Conservation (phyloP, 1,140 invertebrate genomes). For the Lasaia peninsularis region DNA sequence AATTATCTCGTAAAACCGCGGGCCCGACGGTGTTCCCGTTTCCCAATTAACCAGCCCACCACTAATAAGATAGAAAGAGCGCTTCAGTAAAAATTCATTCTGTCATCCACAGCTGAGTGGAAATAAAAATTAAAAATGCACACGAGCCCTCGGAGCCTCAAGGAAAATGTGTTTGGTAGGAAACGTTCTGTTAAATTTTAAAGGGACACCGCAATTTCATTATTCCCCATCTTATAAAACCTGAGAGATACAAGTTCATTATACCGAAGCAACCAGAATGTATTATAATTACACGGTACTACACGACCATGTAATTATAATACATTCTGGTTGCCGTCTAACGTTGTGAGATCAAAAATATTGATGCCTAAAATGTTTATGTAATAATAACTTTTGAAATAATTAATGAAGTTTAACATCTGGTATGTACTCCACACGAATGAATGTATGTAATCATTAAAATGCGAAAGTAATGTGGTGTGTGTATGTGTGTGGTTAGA, state of each 20-base stretch:
- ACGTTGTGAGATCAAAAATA: neutral
- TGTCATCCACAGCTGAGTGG: slow-evolving; percentile 48
- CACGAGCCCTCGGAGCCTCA: slow-evolving; percentile 48
- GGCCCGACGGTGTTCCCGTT: slow-evolving; percentile 16
- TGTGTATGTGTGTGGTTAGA: too few species aligned
- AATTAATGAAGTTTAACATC: neutral
- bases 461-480: too few species aligned
- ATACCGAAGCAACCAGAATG: neutral
- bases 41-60: slow-evolving; percentile 48
- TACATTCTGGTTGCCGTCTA: too few species aligned
- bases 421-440: too few species aligned
- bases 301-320: neutral
- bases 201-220: slow-evolving; percentile 31
- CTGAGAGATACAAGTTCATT: slow-evolving; percentile 13
- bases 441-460: too few species aligned
- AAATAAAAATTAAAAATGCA: slow-evolving; percentile 67
- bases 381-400: neutral
- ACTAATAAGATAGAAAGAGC: slow-evolving; percentile 60
- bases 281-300: slow-evolving; percentile 1
- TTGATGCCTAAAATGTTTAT: neutral
- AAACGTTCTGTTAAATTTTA: slow-evolving; percentile 46
- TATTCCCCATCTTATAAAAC: slow-evolving; percentile 20
- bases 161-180: slow-evolving; percentile 54
- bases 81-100: slow-evolving; percentile 62
- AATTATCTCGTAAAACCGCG: neutral